A percentile compares a stretch with the other conserved stretches of the same genome.
Evolutionary conservation across 2,113 vertebrate species (phyloP).

Genomic region (Atlantisia rogersi): DNA sequence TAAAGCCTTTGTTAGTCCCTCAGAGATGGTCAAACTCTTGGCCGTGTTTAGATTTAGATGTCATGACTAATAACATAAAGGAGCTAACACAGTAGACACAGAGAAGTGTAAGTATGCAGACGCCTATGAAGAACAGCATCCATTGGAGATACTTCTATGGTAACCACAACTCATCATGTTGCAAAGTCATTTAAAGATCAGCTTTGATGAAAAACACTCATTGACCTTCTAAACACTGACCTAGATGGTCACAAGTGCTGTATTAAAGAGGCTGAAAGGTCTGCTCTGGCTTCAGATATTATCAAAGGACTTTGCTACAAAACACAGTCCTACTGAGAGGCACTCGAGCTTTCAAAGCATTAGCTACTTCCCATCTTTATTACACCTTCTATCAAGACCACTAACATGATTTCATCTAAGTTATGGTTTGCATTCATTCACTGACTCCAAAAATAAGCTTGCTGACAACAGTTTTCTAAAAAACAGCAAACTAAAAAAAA

Average conservation of each 20-base stretch:
- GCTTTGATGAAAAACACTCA: not conserved
- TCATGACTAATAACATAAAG: not conserved
- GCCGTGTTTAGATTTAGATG: not conserved
- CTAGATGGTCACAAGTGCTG: not conserved
- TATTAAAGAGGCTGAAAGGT: not conserved
- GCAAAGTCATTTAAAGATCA: not conserved
- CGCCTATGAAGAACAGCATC: not conserved
- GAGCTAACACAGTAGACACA: not conserved
- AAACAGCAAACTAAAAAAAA: not conserved
- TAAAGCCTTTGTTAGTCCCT: not conserved
- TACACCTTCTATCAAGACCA: not conserved
- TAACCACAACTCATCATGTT: not conserved
- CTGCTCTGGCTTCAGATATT: not conserved
- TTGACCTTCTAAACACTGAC: not conserved
- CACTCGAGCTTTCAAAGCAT: not conserved
- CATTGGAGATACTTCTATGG: not conserved
- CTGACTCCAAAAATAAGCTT: constrained; percentile 16
- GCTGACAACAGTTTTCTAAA: constrained; percentile 3
- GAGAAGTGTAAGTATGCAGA: rapidly evolving
- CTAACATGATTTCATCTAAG: not conserved
- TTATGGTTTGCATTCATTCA: not conserved
- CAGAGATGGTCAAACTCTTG: not conserved
- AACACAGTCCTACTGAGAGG: not conserved
- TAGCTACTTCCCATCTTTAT: not conserved
- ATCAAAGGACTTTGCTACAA: not conserved